Evolutionary conservation across 2,113 vertebrate species (phyloP).

Genomic region (Heterocephalus glaber): DNA sequence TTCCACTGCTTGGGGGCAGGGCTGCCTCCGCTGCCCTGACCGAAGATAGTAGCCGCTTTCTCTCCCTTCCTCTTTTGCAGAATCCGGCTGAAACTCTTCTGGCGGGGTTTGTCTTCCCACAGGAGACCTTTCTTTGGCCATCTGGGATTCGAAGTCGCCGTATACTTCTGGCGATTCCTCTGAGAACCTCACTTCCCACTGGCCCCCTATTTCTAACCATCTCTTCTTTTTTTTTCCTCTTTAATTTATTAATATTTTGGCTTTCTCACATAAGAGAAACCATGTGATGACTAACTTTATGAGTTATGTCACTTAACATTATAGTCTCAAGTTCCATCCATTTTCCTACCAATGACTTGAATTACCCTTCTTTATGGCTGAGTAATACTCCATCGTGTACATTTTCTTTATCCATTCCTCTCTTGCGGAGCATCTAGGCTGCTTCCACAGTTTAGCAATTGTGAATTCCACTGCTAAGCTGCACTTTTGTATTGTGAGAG

Average conservation of each 20-base stretch:
- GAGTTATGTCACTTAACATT: neutral
- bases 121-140: neutral
- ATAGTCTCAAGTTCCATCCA: neutral
- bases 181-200: slow-evolving; percentile 83
- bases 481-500: neutral
- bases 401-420: neutral
- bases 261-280: neutral
- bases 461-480: neutral
- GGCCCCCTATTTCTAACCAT: neutral
- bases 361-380: neutral
- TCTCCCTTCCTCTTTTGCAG: slow-evolving; percentile 61
- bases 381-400: neutral
- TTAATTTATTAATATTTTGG: neutral
- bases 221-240: neutral
- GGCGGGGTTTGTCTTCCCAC: neutral
- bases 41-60: slow-evolving; percentile 66
- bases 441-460: no score
- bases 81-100: slow-evolving; percentile 71
- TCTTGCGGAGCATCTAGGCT: neutral
- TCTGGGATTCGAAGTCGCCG: slow-evolving; percentile 72
- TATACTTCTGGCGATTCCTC: slow-evolving; percentile 77
- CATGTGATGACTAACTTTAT: neutral
- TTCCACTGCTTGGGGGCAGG: neutral
- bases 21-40: slow-evolving; percentile 50
- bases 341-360: neutral